Percentiles rank a stretch among this genome's conserved stretches.
These are phyloP conservation scores for Neoniphon sammara DNA, from an alignment of 2,797 vertebrate species.

Conservation along the genomic window DNA sequence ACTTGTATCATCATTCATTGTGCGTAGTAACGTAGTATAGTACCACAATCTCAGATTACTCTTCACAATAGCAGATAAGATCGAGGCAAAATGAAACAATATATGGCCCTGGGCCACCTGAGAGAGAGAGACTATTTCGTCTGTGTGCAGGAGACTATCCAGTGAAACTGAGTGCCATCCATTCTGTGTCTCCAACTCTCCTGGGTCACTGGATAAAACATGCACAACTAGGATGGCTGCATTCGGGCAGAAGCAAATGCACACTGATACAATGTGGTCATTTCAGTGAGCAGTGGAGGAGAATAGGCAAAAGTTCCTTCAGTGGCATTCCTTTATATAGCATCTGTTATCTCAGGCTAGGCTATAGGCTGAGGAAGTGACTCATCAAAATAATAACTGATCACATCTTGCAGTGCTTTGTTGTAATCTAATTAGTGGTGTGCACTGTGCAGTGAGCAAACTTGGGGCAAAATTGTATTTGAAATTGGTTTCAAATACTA, in stretches of 20 bases:
- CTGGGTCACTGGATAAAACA: constrained; percentile 63
- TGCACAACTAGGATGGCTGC: constrained; percentile 54
- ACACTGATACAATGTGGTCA: constrained; percentile 53
- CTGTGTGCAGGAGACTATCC: constrained; percentile 61
- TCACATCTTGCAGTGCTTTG: constrained; percentile 46
- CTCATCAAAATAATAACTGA: constrained; percentile 56
- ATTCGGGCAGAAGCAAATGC: constrained; percentile 62
- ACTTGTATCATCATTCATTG: not conserved
- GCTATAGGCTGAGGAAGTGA: constrained; percentile 61
- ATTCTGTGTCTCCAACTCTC: constrained; percentile 44
- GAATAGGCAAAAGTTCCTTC: constrained; percentile 14
- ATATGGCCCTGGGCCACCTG: constrained; percentile 5
- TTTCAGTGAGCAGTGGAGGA: constrained; percentile 48
- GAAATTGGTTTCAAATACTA: constrained; percentile 24
- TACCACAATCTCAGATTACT: constrained; percentile 5
- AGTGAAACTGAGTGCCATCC: constrained; percentile 42
- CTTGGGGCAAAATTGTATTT: constrained; percentile 59
- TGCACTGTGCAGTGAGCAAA: constrained; percentile 48
- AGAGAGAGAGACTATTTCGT: constrained; percentile 27
- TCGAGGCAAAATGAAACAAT: constrained; percentile 29
- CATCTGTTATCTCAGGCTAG: constrained; percentile 45
- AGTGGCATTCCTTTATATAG: constrained; percentile 39
- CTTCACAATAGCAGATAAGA: not conserved
- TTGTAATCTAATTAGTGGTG: constrained; percentile 52
- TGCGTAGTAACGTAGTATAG: not conserved